These are phyloP conservation scores for Cinclus cinclus DNA, from an alignment of 2,113 vertebrate species.

Conservation along the genomic window DNA sequence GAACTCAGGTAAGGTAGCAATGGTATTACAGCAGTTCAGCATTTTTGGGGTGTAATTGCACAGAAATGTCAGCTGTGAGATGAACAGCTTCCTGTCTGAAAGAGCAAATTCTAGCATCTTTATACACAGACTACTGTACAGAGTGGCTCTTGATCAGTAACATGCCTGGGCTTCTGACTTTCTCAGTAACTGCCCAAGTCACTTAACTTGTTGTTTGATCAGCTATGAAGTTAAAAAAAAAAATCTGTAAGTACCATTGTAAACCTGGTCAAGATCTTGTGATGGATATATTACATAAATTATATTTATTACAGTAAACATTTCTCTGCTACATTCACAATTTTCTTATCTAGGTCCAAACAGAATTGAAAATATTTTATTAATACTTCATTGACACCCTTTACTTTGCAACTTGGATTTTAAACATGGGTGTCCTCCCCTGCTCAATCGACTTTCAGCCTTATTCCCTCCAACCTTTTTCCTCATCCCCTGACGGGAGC, in stretches of 20 bases:
- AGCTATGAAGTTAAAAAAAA: not conserved
- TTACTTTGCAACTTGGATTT: not conserved
- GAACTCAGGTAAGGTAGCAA: not conserved
- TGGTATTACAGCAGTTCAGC: not conserved
- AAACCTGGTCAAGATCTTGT: not conserved
- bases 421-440: not conserved
- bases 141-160: not conserved
- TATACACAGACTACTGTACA: not conserved
- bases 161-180: not conserved
- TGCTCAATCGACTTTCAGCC: not conserved
- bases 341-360: not conserved
- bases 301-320: not conserved
- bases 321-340: not conserved
- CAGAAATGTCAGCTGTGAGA: not conserved
- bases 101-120: not conserved
- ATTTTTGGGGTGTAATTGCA: not conserved
- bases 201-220: not conserved
- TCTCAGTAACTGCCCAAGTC: not conserved
- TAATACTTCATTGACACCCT: not conserved
- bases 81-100: not conserved
- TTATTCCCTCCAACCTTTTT: not conserved
- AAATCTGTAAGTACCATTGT: not conserved
- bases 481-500: not conserved
- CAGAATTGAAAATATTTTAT: not conserved
- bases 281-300: not conserved